These are phyloP conservation scores for Sphenopsis melanotis DNA, from an alignment of 2,797 vertebrate genomes.

Conservation along the genomic window DNA sequence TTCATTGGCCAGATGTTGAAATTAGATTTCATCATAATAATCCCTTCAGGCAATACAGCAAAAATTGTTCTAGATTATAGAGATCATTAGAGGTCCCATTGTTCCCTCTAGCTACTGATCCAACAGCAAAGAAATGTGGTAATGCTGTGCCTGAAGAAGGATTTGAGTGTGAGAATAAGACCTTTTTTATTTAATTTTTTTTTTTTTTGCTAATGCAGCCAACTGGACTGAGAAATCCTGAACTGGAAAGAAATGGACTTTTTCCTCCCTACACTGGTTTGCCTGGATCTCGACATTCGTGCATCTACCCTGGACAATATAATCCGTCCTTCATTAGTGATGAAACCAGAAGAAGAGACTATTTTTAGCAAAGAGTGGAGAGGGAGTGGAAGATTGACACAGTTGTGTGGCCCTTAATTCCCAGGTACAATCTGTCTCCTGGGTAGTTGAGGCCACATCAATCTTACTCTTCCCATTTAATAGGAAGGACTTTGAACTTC, in stretches of 20 bases:
- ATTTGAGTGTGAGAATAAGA: constrained; percentile 14
- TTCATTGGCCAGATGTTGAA: background rate
- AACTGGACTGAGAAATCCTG: constrained; percentile 88
- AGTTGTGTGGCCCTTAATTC: background rate
- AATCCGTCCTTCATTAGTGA: constrained; percentile 96
- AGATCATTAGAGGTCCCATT: background rate
- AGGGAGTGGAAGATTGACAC: background rate
- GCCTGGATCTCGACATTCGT: constrained; percentile 95
- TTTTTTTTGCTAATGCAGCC: constrained; percentile 74
- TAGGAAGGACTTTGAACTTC: constrained; percentile 46
- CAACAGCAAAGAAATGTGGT: background rate
- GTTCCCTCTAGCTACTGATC: background rate
- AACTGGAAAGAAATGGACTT: constrained; percentile 92
- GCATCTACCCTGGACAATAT: constrained; percentile 95
- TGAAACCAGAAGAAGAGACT: constrained; percentile 93
- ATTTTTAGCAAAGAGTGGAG: constrained; percentile 80
- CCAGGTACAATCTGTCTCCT: background rate
- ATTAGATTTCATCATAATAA: background rate
- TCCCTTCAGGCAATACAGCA: background rate
- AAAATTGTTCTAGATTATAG: background rate
- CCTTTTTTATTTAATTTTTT: background rate
- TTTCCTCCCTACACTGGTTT: constrained; percentile 90
- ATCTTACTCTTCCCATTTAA: constrained; percentile 23
- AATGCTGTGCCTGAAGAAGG: background rate
- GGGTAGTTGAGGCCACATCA: background rate